Conservation (phyloP, 2,888 invertebrate species). For the Anthrax anthrax region DNA sequence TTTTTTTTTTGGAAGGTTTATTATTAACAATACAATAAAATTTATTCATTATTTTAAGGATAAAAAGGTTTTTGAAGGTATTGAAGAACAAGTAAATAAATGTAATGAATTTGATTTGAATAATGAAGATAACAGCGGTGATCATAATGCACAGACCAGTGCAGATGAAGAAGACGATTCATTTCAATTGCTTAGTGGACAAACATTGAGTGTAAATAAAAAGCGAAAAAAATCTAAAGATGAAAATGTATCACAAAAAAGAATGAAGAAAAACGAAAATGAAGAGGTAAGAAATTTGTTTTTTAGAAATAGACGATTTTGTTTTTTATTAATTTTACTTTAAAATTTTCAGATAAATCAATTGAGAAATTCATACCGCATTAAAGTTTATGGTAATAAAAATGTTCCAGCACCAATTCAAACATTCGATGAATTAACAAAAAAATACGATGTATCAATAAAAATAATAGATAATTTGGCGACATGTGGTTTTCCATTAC, state of each 20-base stretch:
- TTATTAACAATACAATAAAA: no score
- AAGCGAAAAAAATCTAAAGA: conserved; percentile 4
- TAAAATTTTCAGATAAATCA: conserved; percentile 54
- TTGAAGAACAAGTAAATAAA: no score
- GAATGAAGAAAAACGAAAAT: conserved; percentile 38
- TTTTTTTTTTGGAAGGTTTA: no score
- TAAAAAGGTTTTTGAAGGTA: no score
- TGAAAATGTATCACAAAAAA: conserved; percentile 18
- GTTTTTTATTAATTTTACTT: no score
- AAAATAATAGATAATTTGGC: conserved; percentile 53
- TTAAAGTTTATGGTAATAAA: conserved; percentile 64
- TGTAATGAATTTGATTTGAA: no score
- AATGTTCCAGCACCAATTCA: conserved; percentile 64
- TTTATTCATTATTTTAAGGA: no score
- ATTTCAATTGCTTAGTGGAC: not conserved
- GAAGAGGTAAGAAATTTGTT: conserved; percentile 24
- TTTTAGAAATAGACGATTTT: conserved; percentile 35
- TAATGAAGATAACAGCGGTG: conserved; percentile 10
- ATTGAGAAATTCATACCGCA: conserved; percentile 59
- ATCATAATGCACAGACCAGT: conserved; percentile 14
- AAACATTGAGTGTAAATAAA: not conserved
- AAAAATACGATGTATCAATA: conserved; percentile 40
- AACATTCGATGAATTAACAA: conserved; percentile 50
- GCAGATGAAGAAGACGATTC: conserved; percentile 27
- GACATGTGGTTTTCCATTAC: conserved; percentile 54